These are phyloP conservation scores for Trichopoda pennipes DNA, from an alignment of 2,888 invertebrate genomes.

Conservation along the genomic window DNA sequence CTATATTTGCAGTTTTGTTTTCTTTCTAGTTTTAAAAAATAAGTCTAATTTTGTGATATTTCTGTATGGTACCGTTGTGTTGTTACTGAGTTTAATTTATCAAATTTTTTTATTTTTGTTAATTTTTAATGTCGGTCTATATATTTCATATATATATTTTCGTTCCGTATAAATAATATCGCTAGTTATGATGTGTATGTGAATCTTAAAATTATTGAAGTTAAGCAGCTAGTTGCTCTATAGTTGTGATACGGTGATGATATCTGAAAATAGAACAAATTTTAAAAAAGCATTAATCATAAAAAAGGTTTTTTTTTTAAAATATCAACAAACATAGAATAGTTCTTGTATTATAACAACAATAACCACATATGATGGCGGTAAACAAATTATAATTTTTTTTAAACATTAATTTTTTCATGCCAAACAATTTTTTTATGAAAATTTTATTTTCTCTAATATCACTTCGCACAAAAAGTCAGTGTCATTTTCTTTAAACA, in stretches of 20 bases:
- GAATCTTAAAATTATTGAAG: conserved; percentile 49
- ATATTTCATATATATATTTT: background rate
- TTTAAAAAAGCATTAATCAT: background rate
- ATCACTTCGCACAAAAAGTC: too few relatives aligned
- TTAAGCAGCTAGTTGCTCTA: conserved; percentile 56
- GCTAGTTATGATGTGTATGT: conserved; percentile 29
- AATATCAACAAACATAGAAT: too few relatives aligned
- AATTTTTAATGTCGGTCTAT: conserved; percentile 11
- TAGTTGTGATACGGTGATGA: conserved; percentile 70
- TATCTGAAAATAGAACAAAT: conserved; percentile 66
- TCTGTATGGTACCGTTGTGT: background rate
- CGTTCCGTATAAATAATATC: conserved; percentile 36
- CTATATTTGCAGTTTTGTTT: conserved; percentile 1
- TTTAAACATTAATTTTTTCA: too few relatives aligned
- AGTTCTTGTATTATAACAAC: too few relatives aligned
- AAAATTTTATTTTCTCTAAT: too few relatives aligned
- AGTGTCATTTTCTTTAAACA: too few relatives aligned
- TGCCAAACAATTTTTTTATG: too few relatives aligned
- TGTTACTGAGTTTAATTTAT: conserved; percentile 26
- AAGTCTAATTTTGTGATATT: background rate
- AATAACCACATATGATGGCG: too few relatives aligned
- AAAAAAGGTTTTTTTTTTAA: background rate
- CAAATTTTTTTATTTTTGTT: conserved; percentile 23
- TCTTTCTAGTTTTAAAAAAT: too few relatives aligned
- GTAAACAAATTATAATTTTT: too few relatives aligned